A percentile compares a stretch with the other conserved stretches of the same genome.
These are phyloP conservation scores for Cryptocephalus moraei DNA, from an alignment of 2,888 invertebrate species.

Conservation along the genomic window DNA sequence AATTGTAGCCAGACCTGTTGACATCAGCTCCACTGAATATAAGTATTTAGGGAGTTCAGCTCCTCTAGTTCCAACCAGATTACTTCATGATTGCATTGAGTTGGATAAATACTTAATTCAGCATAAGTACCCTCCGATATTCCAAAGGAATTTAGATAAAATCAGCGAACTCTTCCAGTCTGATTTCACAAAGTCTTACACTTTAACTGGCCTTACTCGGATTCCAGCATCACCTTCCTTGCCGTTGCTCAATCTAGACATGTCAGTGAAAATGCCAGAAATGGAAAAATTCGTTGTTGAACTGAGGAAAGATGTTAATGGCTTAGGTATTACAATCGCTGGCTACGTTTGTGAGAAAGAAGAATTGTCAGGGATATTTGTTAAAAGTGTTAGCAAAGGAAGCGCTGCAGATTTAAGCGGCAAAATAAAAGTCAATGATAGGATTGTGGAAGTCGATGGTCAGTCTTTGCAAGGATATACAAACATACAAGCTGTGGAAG, in stretches of 20 bases:
- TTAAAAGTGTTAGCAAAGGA: slow-evolving; percentile 93
- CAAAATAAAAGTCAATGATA: slow-evolving; percentile 90
- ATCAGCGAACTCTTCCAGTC: slow-evolving; percentile 28
- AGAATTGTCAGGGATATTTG: slow-evolving; percentile 96
- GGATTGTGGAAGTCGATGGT: slow-evolving; percentile 97
- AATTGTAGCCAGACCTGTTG: slow-evolving; percentile 86
- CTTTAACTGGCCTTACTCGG: slow-evolving; percentile 27
- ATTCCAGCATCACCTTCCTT: slow-evolving; percentile 39
- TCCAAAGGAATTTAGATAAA: slow-evolving; percentile 31
- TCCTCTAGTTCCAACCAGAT: slow-evolving; percentile 56
- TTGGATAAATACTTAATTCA: slow-evolving; percentile 77
- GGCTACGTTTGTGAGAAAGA: slow-evolving; percentile 97
- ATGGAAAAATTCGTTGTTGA: slow-evolving; percentile 92
- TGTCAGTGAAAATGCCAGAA: slow-evolving; percentile 67
- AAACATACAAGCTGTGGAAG: slow-evolving; percentile 95
- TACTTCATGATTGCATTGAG: slow-evolving; percentile 79
- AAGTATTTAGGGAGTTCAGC: slow-evolving; percentile 48
- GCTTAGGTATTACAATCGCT: slow-evolving; percentile 91
- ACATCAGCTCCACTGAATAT: slow-evolving; percentile 51
- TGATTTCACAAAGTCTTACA: slow-evolving; percentile 33
- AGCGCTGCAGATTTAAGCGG: slow-evolving; percentile 93
- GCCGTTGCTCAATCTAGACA: slow-evolving; percentile 40
- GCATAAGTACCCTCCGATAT: slow-evolving; percentile 69
- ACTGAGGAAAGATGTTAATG: slow-evolving; percentile 85
- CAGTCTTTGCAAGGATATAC: slow-evolving; percentile 89